A percentile compares a stretch with the other conserved stretches of the same genome.
These are phyloP conservation scores for Meteorus colon DNA, from an alignment of 2,888 invertebrate genomes.

Conservation along the genomic window DNA sequence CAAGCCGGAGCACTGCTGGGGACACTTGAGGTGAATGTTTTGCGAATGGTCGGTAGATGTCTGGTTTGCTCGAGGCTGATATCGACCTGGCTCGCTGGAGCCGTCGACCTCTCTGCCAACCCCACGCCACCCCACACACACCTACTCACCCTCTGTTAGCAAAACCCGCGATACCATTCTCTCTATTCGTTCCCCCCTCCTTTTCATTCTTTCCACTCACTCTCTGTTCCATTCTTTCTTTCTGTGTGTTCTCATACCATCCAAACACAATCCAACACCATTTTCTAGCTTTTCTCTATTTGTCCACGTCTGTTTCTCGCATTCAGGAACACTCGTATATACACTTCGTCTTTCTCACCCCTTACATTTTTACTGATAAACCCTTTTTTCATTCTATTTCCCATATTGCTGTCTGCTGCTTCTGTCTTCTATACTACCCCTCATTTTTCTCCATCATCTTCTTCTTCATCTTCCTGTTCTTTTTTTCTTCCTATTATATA, in stretches of 20 bases:
- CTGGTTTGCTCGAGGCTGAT: slow-evolving; percentile 72
- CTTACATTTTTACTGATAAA: slow-evolving; percentile 22
- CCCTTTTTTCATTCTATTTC: slow-evolving; percentile 7
- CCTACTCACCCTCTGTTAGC: slow-evolving; percentile 51
- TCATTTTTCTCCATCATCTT: slow-evolving; percentile 24
- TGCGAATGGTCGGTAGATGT: slow-evolving; percentile 73
- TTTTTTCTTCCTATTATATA: not conserved
- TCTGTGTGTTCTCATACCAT: slow-evolving; percentile 28
- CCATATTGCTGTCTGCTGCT: not conserved
- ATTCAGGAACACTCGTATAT: slow-evolving; percentile 45
- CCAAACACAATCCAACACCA: slow-evolving; percentile 47
- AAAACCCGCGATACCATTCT: slow-evolving; percentile 49
- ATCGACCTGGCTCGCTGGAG: slow-evolving; percentile 69
- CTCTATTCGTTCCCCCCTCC: slow-evolving; percentile 37
- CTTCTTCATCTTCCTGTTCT: slow-evolving; percentile 21
- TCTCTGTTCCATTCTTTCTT: slow-evolving; percentile 39
- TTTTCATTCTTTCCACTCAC: not conserved
- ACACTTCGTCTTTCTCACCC: slow-evolving; percentile 38
- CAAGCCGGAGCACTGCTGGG: slow-evolving; percentile 58
- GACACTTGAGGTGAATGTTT: slow-evolving; percentile 73
- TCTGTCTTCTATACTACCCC: slow-evolving; percentile 29
- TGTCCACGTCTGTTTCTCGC: slow-evolving; percentile 34
- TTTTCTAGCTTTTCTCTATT: slow-evolving; percentile 38
- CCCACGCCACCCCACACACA: slow-evolving; percentile 10
- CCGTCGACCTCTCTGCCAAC: slow-evolving; percentile 50